Base-by-base conservation (phyloP, 2,888 invertebrate species). In the Drosophila kanekoi region DNA sequence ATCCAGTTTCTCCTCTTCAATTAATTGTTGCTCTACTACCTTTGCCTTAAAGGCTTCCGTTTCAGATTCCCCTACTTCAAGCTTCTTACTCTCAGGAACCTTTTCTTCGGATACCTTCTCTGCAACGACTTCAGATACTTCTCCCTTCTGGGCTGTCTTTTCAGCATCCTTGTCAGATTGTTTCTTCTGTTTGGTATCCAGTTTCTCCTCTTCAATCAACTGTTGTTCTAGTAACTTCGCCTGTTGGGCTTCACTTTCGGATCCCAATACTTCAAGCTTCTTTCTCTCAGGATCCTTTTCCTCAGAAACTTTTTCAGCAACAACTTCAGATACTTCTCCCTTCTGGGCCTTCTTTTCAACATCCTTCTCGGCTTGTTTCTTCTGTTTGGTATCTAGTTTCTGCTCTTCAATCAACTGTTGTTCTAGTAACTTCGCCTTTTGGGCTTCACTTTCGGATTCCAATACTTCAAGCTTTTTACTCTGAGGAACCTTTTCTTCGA, bases 31-130 rank as follows among this genome's bases (percentile, higher is more conserved):
- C 4, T 71, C 53, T 5, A 67, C 4, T 3, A 18, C 5, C 51
- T 56, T 45, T 0, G 60, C 65, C 10, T 51, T 49, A 64, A 84
- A 72, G 44, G 51, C 1, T 10, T 65, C 80, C 8, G 54, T 66
- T 44, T 61, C 49, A 0, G 53, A 4, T 11, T 64, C 57, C 28
- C 48, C 52, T 1, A 20, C 0, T n/a, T 44, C 69, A 11, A 23
- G 32, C 3, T 48, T 69, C 37, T 40, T 48, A 4, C 5, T 6
- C 10, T 62, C 51, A 43, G 23, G 40, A 4, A 57, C 23, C 13
- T 53, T 41, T 45, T 72, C 57, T 38, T 62, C 56, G 1, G 57
- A 60, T 14, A 64, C 32, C 28, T 53, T 60, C 20, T 69, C 60
- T 1, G 57, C 14, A 18, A 48, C 37, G 11, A 72, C 54, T 32